These are phyloP conservation scores for Apodemia duryi DNA, from an alignment of 2,888 invertebrate species.

Conservation along the genomic window DNA sequence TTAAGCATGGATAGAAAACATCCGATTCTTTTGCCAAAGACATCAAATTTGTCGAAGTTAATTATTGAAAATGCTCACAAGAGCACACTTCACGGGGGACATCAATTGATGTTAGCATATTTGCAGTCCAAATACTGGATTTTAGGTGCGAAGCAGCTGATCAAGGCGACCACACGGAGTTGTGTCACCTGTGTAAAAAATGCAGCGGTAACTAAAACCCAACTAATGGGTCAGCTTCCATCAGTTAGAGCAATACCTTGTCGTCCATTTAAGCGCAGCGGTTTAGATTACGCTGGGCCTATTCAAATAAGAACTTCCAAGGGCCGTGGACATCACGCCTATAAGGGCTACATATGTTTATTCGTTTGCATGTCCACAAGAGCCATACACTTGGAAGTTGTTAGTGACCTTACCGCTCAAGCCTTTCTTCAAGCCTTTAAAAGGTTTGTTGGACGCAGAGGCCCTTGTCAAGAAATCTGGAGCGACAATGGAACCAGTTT, in stretches of 20 bases:
- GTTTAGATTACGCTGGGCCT: neutral
- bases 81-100: no score
- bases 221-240: neutral
- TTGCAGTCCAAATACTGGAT: no score
- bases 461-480: conserved; percentile 15
- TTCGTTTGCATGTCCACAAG: conserved; percentile 2
- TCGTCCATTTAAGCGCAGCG: neutral
- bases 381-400: conserved; percentile 19
- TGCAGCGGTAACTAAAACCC: neutral
- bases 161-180: neutral
- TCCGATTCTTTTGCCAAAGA: neutral
- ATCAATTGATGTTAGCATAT: no score
- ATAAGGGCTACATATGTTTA: neutral
- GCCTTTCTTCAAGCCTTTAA: conserved; percentile 19
- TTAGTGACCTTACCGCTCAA: conserved; percentile 16
- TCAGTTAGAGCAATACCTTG: neutral
- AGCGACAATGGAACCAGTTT: conserved; percentile 5
- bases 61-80: no score
- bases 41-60: no score
- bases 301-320: neutral
- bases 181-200: neutral
- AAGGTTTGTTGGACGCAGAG: conserved; percentile 18
- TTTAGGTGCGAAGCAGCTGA: neutral
- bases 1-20: neutral
- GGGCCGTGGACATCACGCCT: neutral